A percentile compares a stretch with the other conserved stretches of the same genome.
Conservation (phyloP, 2,113 vertebrate species). For the Aythya baeri region DNA sequence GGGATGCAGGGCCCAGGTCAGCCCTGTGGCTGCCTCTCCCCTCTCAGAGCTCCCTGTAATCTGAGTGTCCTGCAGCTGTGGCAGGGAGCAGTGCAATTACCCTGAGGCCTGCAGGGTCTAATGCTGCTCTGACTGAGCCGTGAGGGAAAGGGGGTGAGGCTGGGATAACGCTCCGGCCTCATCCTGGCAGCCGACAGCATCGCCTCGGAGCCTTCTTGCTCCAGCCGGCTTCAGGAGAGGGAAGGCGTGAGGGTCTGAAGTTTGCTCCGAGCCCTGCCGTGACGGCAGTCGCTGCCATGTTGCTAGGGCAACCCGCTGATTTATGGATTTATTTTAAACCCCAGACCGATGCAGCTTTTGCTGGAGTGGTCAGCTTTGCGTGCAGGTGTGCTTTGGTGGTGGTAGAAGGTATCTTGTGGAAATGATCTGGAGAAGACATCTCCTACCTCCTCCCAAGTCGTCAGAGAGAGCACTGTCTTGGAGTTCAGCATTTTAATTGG, state of each 20-base stretch:
- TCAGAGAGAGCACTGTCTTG: neutral
- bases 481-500: neutral
- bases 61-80: neutral
- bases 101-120: neutral
- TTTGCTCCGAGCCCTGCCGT: neutral
- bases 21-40: neutral
- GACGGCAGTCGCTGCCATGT: neutral
- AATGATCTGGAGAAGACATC: neutral
- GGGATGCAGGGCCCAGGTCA: neutral
- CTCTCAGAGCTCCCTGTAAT: neutral
- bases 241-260: neutral
- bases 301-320: neutral
- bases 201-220: neutral
- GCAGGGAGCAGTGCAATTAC: neutral
- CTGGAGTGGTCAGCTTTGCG: neutral
- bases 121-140: neutral
- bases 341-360: neutral
- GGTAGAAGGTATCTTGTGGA: neutral
- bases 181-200: neutral
- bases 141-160: neutral
- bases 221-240: neutral
- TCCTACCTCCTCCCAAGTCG: neutral
- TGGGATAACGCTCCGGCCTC: conserved; percentile 14
- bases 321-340: neutral
- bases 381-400: neutral